Conservation (phyloP, 64 coral and sea anemone genomes). For the Pocillopora verrucosa region DNA sequence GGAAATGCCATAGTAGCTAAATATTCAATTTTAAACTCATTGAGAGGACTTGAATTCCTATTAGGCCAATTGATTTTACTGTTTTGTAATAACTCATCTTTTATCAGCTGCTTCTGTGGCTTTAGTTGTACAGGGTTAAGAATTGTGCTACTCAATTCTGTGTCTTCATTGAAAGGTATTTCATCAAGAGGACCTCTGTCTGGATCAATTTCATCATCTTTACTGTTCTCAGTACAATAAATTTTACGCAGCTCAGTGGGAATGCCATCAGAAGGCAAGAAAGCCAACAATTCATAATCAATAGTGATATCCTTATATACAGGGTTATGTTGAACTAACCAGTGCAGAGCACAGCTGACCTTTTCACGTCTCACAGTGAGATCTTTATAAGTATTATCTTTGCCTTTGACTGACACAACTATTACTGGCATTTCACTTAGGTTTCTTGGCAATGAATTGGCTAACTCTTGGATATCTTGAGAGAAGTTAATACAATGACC, state of each 20-base stretch:
- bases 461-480: slow-evolving; percentile 34
- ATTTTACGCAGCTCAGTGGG: slow-evolving; percentile 35
- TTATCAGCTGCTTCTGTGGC: slow-evolving; percentile 43
- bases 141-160: slow-evolving; percentile 34
- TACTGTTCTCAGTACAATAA: slow-evolving; percentile 13
- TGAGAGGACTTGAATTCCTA: neutral
- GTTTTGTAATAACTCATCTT: slow-evolving; percentile 42
- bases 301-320: slow-evolving; percentile 32
- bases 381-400: slow-evolving; percentile 42
- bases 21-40: slow-evolving; percentile 22
- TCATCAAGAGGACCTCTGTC: slow-evolving; percentile 36
- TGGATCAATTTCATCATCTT: slow-evolving; percentile 36
- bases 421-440: slow-evolving; percentile 38
- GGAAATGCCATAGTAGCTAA: slow-evolving; percentile 47
- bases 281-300: slow-evolving; percentile 40
- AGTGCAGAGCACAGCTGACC: slow-evolving; percentile 14
- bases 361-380: slow-evolving; percentile 22
- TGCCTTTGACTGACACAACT: slow-evolving; percentile 24
- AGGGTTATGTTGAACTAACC: slow-evolving; percentile 40
- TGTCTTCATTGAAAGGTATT: slow-evolving; percentile 31
- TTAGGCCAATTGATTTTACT: slow-evolving; percentile 39
- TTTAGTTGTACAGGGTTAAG: slow-evolving; percentile 24
- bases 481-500: slow-evolving; percentile 54
- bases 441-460: slow-evolving; percentile 9
- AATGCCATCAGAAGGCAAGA: slow-evolving; percentile 26